Conservation (phyloP, 2,113 vertebrate genomes). For the Taurulus bubalis region DNA sequence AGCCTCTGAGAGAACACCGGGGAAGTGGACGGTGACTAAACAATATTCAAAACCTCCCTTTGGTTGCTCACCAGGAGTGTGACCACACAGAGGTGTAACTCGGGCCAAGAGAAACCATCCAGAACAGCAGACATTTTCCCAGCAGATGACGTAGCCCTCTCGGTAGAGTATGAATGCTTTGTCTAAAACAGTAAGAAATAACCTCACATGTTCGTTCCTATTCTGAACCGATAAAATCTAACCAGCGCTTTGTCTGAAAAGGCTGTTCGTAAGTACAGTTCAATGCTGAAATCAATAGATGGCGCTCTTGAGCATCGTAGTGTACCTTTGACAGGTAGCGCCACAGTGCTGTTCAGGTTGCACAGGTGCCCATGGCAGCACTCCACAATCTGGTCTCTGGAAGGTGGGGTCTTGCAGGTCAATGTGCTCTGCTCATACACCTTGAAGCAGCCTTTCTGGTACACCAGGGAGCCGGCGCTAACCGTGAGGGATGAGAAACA, state of each 20-base stretch:
- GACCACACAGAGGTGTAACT: conserved; percentile 49
- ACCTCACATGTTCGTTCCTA: background rate
- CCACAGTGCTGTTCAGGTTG: conserved; percentile 93
- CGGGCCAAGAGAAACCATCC: conserved; percentile 43
- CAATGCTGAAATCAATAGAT: conserved; percentile 20
- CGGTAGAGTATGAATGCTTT: conserved; percentile 23
- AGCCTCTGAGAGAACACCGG: conserved; percentile 49
- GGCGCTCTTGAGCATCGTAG: conserved; percentile 19
- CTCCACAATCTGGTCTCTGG: conserved; percentile 93
- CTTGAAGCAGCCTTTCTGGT: conserved; percentile 98
- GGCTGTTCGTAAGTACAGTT: background rate
- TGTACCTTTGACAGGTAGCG: conserved; percentile 90
- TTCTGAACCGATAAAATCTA: conserved; percentile 5
- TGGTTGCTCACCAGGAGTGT: conserved; percentile 52
- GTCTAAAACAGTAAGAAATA: background rate
- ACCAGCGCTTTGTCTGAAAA: background rate
- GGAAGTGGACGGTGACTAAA: conserved; percentile 73
- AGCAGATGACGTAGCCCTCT: conserved; percentile 18
- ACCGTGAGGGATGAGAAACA: conserved; percentile 94
- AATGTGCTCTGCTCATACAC: conserved; percentile 94
- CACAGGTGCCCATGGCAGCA: conserved; percentile 96
- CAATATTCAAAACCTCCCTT: conserved; percentile 61
- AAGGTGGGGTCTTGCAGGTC: conserved; percentile 96
- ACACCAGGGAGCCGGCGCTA: conserved; percentile 86
- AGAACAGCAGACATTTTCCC: conserved; percentile 62